Percentiles rank a stretch among this genome's conserved stretches.
Conservation (phyloP, 2,113 vertebrate genomes). For the Malurus melanocephalus region DNA sequence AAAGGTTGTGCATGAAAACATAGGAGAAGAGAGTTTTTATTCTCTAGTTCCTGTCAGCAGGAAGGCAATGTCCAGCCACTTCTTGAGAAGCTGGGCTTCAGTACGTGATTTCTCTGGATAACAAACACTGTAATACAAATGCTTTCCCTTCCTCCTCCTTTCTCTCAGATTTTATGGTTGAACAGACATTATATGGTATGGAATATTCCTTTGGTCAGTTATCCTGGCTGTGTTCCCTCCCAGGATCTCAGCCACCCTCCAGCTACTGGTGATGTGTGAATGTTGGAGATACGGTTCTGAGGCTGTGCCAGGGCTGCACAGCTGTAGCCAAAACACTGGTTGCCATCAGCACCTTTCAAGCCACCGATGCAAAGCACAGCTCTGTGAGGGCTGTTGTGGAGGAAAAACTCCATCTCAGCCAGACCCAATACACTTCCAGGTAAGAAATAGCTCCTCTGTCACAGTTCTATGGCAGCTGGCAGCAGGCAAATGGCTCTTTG, state of each 20-base stretch:
- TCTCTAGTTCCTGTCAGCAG: not conserved
- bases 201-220: not conserved
- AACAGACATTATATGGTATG: not conserved
- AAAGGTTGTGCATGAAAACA: not conserved
- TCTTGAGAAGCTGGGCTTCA: not conserved
- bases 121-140: not conserved
- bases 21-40: not conserved
- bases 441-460: not conserved
- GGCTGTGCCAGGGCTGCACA: not conserved
- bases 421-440: not conserved
- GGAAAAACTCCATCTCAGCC: not conserved
- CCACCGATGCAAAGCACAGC: not conserved
- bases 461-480: not conserved
- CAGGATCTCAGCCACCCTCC: not conserved
- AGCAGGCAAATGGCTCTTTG: slow-evolving; percentile 18
- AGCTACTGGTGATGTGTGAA: not conserved
- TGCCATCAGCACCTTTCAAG: not conserved
- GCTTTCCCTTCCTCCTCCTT: not conserved
- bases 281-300: not conserved
- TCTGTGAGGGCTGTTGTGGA: not conserved
- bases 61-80: not conserved
- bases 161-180: not conserved
- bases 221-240: not conserved
- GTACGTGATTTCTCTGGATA: accelerated
- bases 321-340: not conserved